Base-by-base conservation (phyloP, 1,140 invertebrate species). In the Drosophila melanica region DNA sequence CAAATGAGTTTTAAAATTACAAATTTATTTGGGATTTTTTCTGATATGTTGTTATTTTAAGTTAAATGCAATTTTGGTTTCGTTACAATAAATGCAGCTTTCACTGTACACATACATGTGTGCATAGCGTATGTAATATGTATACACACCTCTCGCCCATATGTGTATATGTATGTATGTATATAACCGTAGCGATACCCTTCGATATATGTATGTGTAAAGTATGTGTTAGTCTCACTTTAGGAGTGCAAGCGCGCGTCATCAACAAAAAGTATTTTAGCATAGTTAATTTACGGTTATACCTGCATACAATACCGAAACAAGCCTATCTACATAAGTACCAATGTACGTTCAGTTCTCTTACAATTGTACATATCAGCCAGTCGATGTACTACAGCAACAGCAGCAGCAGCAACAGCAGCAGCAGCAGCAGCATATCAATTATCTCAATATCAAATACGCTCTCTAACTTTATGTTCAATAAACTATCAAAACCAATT, bases 401-500 rank as follows among this genome's bases (percentile, higher is more conserved):
- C 5, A 44, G 16, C 41, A 44, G 16, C 7, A 20, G 18, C 16
- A 45, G 16, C 9, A 47, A 8, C 45, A 47, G 45, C 45, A 14
- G 41, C 45, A 14, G 14, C 41, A 51, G 48, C 27, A 14, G n/a
- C 57, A 65, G 63, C 79, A 80, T 81, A 87, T 84, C 76, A 35
- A 35, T 35, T 35, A 35, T 84, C 66, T 77, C 35, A 62, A 81
- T 86, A 86, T 85, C 77, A 60, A 71, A 44, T 66, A 73, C 48
- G 59, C 45, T 62, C 48, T 65, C 27, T n/a, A 10, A 60, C 23
- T 62, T 73, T 75, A 81, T 79, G 82, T 86, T 86, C 51, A 86
- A 86, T 86, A 86, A 86, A 85, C 54, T 78, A 70, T 81, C 50
- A 68, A 81, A 76, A 78, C 45, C 62, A 72, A 87, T 63, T 79